Percentiles rank a stretch among this genome's conserved stretches.
Conservation (phyloP, 1,140 invertebrate species). For the Chlorops oryzae region DNA sequence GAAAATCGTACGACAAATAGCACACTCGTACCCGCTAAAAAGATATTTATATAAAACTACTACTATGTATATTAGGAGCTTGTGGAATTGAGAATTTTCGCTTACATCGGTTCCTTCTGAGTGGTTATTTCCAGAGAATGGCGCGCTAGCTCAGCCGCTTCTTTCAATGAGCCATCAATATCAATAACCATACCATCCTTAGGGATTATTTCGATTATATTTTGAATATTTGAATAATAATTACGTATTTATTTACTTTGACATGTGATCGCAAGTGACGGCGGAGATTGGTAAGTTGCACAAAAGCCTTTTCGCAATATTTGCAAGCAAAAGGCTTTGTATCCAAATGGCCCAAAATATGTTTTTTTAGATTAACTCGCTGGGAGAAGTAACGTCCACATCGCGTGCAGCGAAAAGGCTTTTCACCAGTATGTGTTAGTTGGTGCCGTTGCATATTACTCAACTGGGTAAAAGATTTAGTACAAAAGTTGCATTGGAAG, state of each 20-base stretch:
- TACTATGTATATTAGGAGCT: background rate
- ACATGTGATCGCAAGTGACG: slow-evolving; percentile 42
- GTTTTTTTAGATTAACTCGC: slow-evolving; percentile 45
- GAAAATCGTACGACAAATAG: slow-evolving; percentile 42
- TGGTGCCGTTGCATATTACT: slow-evolving; percentile 47
- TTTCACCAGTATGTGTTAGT: slow-evolving; percentile 46
- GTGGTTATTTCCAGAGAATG: slow-evolving; percentile 27
- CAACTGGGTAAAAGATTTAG: slow-evolving; percentile 46
- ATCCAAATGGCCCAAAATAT: slow-evolving; percentile 43
- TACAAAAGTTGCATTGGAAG: slow-evolving; percentile 42
- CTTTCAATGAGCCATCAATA: slow-evolving; percentile 31
- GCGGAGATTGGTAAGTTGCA: slow-evolving; percentile 40
- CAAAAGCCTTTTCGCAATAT: slow-evolving; percentile 43
- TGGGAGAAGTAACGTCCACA: slow-evolving; percentile 45
- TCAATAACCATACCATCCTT: slow-evolving; percentile 42
- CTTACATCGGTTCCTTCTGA: slow-evolving; percentile 39
- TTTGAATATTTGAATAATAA: too few species aligned
- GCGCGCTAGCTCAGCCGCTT: slow-evolving; percentile 31
- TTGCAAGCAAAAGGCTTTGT: slow-evolving; percentile 42
- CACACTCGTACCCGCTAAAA: slow-evolving; percentile 41
- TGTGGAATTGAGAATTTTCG: background rate
- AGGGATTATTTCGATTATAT: too few species aligned
- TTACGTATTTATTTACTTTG: too few species aligned
- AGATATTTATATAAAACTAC: background rate
- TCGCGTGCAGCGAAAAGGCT: slow-evolving; percentile 43